Base-by-base conservation (phyloP, 2,797 vertebrate species). In the Chelidonichthys spinosus region DNA sequence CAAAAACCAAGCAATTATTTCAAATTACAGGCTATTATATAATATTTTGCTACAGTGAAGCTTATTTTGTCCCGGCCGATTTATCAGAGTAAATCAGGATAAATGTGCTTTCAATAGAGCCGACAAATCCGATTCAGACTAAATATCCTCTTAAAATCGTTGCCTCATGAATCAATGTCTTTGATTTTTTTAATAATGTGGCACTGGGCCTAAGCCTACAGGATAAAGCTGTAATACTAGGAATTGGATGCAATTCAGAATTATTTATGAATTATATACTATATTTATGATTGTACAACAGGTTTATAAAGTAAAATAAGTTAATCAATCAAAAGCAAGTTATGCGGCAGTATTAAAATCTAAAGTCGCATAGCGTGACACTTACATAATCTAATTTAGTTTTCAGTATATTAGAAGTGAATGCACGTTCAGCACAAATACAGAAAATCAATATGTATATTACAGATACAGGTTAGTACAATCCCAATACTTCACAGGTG, bases 101-200 rank as follows among this genome's bases (percentile, higher is more conserved):
- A 67, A 68, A 74, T 52, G 11, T 0, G 39, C 10, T 82, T 81
- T 78, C 7, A 54, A 46, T 67, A 40, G 7, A 70, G 55, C 52
- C 37, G 33, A 44, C 63, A 77, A 78, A 87, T 78, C 70, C 8
- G 11, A 52, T 79, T 66, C 14, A 65, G 44, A 66, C 44, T 5
- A 75, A 63, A 83, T 73, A 85, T 81, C 84, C 74, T 75, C 79
- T 77, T 80, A 82, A 72, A 82, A 70, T 7, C 8, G 37, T 49
- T 79, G 39, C 49, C 35, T 78, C n/a, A 11, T 55, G 44, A 81
- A 85, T 72, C 70, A 78, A 7, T 81, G 74, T 44, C 36, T 78
- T 76, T 77, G 25, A 25, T 25, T 25, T 79, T 87, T 46, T 80
- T 37, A 83, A 75, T 69, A 63, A 50, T 64, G 63, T 77, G 80